Evolutionary conservation across 2,888 invertebrate genomes (phyloP), one percentile per base, ranked within the genome.

Genomic region (Oligia fasciuncula): DNA sequence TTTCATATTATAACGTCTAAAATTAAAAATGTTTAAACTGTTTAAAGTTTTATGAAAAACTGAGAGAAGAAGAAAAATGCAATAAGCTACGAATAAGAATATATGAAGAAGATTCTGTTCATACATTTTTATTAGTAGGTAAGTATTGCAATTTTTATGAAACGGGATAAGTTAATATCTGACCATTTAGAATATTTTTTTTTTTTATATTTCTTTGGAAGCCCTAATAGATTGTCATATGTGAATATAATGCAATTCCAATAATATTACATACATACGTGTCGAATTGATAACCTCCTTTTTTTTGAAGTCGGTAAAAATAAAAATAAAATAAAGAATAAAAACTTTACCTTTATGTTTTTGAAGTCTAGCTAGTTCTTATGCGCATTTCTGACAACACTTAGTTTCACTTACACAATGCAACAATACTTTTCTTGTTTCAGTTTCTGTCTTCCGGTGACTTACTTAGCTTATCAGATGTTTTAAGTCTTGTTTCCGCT

Each of bases 401-500:
- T 19, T 19, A 57, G 23, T 57, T 23, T 57, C 23, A 57, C 23
- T 78, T 51, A 40, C 51, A 8, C 14, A n/a, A 65, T 54, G 60
- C 57, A 63, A 80, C 11, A 35, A 54, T 23, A 75, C 46, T 76
- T 60, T 49, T 49, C n/a, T 60, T 60, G 46, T 65, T 73, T 68
- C 35, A 54, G 73, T 79, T 60, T 57, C 54, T 49, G 23, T 29
- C 40, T 54, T 75, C 76, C 76, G 57, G n/a, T 35, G n/a, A 40
- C 19, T 9, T 40, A 40, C 19, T 9, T 40, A 63, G 46, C 79
- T 80, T 79, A 82, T 79, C 79, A 73, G 40, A 51, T 82, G 82
- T 79, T 79, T 77, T 57, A 66, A 66, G 82, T 66, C 29, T 57
- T 8, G n/a, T 43, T 74, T 79, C 82, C 79, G 74, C 63, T 66